Percentiles rank a stretch among this genome's conserved stretches.
Evolutionary conservation across 2,888 invertebrate genomes (phyloP).

Genomic region (Lithophane leautieri): DNA sequence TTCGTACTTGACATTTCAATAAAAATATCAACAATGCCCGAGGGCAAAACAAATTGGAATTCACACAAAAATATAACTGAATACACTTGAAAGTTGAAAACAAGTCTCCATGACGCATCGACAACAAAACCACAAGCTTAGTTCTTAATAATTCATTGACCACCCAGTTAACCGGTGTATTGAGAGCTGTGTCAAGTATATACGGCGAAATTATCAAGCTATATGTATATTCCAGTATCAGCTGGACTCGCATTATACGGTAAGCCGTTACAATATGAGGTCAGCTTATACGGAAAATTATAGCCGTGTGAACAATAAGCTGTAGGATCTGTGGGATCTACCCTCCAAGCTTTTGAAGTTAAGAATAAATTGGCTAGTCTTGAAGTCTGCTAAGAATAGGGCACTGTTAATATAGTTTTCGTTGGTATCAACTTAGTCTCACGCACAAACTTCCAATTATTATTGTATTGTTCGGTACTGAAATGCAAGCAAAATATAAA

Average conservation of each 20-base stretch:
- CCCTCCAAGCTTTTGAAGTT: neutral
- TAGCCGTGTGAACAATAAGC: neutral
- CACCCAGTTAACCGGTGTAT: slow-evolving; percentile 61
- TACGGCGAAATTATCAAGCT: slow-evolving; percentile 10
- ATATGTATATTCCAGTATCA: neutral
- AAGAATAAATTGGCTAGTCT: slow-evolving; percentile 7
- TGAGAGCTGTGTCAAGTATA: slow-evolving; percentile 57
- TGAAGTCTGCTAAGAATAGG: slow-evolving; percentile 17
- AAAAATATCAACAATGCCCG: slow-evolving; percentile 14
- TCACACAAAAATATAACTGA: slow-evolving; percentile 54
- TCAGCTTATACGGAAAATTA: neutral
- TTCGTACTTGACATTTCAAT: slow-evolving; percentile 46
- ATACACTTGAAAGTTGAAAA: slow-evolving; percentile 50
- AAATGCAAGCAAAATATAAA: neutral
- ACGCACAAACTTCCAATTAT: no score
- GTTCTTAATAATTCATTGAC: slow-evolving; percentile 71
- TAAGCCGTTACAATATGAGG: neutral
- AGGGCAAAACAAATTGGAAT: slow-evolving; percentile 37
- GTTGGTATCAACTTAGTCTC: neutral
- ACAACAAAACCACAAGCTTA: slow-evolving; percentile 67
- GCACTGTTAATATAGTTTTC: neutral
- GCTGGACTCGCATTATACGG: neutral
- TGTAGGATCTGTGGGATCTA: slow-evolving; percentile 10
- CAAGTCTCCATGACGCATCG: slow-evolving; percentile 69
- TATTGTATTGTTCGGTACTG: neutral